A percentile compares a stretch with the other conserved stretches of the same genome.
Evolutionary conservation across 2,888 invertebrate species (phyloP).

Genomic region (Dicyrtoma fusca): DNA sequence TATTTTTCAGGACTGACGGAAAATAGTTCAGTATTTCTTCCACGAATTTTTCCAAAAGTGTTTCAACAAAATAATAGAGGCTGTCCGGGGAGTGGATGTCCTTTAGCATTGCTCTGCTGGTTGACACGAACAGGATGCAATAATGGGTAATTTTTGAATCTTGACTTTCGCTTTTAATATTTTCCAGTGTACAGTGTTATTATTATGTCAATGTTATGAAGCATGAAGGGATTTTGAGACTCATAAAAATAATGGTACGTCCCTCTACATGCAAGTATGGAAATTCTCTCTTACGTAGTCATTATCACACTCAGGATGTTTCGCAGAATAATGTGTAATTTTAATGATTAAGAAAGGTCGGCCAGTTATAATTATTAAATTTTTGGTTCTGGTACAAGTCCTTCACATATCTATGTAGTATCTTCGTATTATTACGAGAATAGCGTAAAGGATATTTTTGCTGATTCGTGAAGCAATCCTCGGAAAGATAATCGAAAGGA

Average conservation of each 20-base stretch:
- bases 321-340: no score
- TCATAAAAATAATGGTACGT: no score
- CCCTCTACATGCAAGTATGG: no score
- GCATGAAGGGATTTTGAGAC: not conserved
- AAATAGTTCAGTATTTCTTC: slow-evolving; percentile 47
- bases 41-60: slow-evolving; percentile 52
- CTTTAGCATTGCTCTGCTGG: slow-evolving; percentile 54
- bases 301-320: no score
- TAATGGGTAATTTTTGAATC: slow-evolving; percentile 29
- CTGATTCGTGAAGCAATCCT: no score
- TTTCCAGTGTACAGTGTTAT: not conserved
- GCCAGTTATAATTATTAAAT: no score
- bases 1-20: slow-evolving; percentile 25
- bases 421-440: not conserved
- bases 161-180: not conserved
- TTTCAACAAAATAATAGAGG: slow-evolving; percentile 49
- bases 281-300: no score
- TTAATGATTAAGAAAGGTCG: no score
- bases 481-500: no score
- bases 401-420: not conserved
- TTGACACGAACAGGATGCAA: slow-evolving; percentile 51
- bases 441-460: not conserved
- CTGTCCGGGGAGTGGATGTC: slow-evolving; percentile 52
- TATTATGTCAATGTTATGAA: no score
- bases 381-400: no score